Evolutionary conservation across 64 coral and sea anemone species (phyloP).

Genomic region (Montipora sp.): DNA sequence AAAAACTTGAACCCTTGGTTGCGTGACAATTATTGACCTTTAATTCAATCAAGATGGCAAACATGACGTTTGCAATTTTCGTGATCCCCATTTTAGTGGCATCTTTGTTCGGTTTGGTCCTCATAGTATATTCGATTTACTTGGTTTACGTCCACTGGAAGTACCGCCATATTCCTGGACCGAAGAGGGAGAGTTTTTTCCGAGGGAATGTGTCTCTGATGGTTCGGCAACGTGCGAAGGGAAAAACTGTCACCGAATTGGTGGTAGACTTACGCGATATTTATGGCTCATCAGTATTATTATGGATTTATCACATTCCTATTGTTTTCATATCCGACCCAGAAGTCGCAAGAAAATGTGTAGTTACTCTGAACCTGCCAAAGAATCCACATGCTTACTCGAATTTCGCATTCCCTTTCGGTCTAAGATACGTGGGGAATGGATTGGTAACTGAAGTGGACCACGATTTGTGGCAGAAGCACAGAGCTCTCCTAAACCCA

Average conservation of each 20-base stretch:
- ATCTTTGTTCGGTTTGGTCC: not conserved
- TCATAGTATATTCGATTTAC: conserved; percentile 34
- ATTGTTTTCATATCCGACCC: conserved; percentile 27
- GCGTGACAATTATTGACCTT: too few species aligned
- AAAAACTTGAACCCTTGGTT: too few species aligned
- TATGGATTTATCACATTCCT: conserved; percentile 56
- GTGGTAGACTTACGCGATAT: conserved; percentile 14
- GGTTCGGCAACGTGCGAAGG: not conserved
- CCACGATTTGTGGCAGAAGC: conserved; percentile 61
- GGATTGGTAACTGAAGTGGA: conserved; percentile 67
- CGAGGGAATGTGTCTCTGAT: conserved; percentile 17
- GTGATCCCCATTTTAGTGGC: not conserved
- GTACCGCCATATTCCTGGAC: conserved; percentile 73
- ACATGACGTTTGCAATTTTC: not conserved
- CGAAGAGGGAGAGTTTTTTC: conserved; percentile 31
- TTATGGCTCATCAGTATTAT: conserved; percentile 53
- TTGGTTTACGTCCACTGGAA: conserved; percentile 56
- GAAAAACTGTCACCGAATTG: conserved; percentile 4
- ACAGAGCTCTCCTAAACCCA: conserved; percentile 65
- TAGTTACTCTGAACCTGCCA: conserved; percentile 58
- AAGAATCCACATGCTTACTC: conserved; percentile 25
- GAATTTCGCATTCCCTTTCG: conserved; percentile 34
- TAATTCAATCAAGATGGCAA: too few species aligned
- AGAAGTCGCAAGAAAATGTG: conserved; percentile 55
- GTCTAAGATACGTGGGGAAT: conserved; percentile 36